Percentiles rank a stretch among this genome's conserved stretches.
These are phyloP conservation scores for Spodoptera litura DNA, from an alignment of 1,140 invertebrate species.

Conservation along the genomic window DNA sequence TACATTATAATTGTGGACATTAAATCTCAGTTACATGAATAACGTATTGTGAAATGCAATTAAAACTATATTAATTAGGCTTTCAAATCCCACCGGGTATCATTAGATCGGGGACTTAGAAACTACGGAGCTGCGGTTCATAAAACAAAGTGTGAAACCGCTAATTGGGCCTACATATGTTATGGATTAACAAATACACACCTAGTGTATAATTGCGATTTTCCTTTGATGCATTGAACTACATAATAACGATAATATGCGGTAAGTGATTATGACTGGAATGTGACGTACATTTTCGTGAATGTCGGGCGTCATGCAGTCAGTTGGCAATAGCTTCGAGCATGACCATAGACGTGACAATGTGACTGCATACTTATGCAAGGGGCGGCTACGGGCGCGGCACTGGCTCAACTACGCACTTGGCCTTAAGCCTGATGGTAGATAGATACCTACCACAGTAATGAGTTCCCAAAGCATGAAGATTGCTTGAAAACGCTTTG, in stretches of 20 bases:
- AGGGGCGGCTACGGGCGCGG: constrained; percentile 4
- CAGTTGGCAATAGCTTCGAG: background rate
- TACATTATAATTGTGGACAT: constrained; percentile 30
- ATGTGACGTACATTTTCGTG: no score
- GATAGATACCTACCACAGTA: constrained; percentile 40
- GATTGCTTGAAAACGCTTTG: constrained; percentile 59
- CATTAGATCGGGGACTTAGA: constrained; percentile 29
- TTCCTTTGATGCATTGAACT: constrained; percentile 9
- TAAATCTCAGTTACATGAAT: background rate
- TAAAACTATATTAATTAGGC: constrained; percentile 21
- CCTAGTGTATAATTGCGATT: background rate
- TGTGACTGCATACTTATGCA: constrained; percentile 45
- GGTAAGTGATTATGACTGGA: constrained; percentile 11
- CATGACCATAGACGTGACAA: constrained; percentile 53
- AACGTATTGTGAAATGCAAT: constrained; percentile 25
- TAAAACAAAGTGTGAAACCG: constrained; percentile 25
- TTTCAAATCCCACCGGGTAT: constrained; percentile 35
- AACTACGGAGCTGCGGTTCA: constrained; percentile 36
- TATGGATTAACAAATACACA: constrained; percentile 21
- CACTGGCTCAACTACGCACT: constrained; percentile 41
- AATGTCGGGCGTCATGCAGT: background rate
- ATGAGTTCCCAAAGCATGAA: constrained; percentile 57
- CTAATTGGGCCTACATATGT: constrained; percentile 2
- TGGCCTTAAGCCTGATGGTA: constrained; percentile 52
- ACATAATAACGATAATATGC: constrained; percentile 16